Conservation (phyloP, 2,888 invertebrate genomes). For the Tenthredo scrophulariae region DNA sequence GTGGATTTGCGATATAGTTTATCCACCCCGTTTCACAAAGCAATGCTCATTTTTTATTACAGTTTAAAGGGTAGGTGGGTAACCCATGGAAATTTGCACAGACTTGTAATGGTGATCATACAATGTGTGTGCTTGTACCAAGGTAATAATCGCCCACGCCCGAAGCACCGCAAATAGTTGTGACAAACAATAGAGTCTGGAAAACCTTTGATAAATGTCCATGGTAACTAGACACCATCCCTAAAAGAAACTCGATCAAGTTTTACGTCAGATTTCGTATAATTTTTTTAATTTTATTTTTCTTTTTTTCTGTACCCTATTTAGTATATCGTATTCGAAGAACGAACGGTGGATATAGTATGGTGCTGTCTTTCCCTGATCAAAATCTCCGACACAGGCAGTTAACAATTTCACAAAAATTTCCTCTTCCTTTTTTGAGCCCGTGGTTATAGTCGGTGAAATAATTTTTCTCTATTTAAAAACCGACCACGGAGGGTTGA, state of each 20-base stretch:
- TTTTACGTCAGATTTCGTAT: neutral
- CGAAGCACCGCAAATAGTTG: constrained; percentile 1
- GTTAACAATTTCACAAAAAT: neutral
- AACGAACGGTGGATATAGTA: too few species aligned
- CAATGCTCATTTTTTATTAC: neutral
- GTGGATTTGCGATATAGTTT: neutral
- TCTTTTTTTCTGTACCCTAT: neutral
- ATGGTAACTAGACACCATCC: neutral
- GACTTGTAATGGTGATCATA: neutral
- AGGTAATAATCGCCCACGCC: neutral
- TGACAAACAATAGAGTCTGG: neutral
- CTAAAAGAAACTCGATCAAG: neutral
- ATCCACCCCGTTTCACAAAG: constrained; percentile 5
- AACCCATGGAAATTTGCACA: neutral
- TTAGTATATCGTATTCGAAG: neutral
- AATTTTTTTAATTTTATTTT: neutral
- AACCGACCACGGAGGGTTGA: neutral
- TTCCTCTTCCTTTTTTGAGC: neutral
- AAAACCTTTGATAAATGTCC: neutral
- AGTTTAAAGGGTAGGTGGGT: neutral
- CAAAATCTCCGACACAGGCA: too few species aligned
- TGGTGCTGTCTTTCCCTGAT: too few species aligned
- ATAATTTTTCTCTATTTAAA: neutral
- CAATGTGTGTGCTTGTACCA: neutral
- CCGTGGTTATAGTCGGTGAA: neutral